These are phyloP conservation scores for Drosophila austrosaltans DNA, from an alignment of 2,888 invertebrate genomes.

Conservation along the genomic window DNA sequence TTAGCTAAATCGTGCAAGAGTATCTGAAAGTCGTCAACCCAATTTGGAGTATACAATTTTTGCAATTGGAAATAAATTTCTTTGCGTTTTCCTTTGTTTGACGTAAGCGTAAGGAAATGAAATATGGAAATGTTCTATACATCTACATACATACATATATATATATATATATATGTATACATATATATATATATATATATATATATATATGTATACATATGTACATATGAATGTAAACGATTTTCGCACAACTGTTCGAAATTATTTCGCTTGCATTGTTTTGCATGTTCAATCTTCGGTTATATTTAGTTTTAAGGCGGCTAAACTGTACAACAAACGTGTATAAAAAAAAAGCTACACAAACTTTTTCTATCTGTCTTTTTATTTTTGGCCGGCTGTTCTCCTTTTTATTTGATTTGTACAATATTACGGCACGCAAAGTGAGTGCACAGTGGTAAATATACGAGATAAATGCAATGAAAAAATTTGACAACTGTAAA, in stretches of 20 bases:
- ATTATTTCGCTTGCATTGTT: constrained; percentile 13
- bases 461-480: background rate
- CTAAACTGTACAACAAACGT: constrained; percentile 33
- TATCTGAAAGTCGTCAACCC: background rate
- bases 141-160: background rate
- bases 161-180: background rate
- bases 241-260: constrained; percentile 9
- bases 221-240: constrained; percentile 1
- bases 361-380: constrained; percentile 4
- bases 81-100: constrained; percentile 42
- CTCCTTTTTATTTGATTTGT: constrained; percentile 17
- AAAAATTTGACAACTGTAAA: background rate
- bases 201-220: background rate
- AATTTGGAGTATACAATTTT: constrained; percentile 11
- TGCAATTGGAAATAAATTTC: constrained; percentile 39
- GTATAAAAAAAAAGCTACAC: background rate
- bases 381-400: background rate
- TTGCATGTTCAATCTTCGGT: constrained; percentile 16
- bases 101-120: constrained; percentile 50
- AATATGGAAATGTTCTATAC: constrained; percentile 22
- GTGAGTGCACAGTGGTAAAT: constrained; percentile 10
- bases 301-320: constrained; percentile 33
- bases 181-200: constrained; percentile 1
- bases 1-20: background rate
- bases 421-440: background rate